Percentiles rank a stretch among this genome's conserved stretches.
phyloP scores from a whole-genome alignment of 2,113 vertebrate genomes.

The Strigops habroptila region DNA sequence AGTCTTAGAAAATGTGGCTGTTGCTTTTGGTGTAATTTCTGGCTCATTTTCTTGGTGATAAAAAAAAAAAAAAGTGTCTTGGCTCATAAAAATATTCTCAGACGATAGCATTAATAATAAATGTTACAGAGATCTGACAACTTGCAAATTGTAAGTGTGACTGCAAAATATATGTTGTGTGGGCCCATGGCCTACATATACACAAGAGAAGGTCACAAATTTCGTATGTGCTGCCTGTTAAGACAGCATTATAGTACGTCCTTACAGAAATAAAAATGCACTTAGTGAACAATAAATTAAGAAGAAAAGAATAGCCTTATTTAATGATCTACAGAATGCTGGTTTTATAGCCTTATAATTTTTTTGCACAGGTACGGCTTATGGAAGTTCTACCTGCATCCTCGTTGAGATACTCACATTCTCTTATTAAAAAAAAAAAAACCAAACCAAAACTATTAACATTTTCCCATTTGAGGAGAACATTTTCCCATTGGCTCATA shows the following conservation, averaged over 20 bases:
- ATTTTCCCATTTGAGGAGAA: background rate
- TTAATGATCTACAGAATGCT: background rate
- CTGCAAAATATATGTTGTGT: background rate
- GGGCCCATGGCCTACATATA: background rate
- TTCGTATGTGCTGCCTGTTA: background rate
- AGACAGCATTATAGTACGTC: background rate
- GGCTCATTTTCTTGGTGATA: background rate
- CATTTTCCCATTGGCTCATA: background rate
- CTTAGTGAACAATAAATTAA: background rate
- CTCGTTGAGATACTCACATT: background rate
- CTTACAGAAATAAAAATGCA: background rate
- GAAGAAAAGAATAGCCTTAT: background rate
- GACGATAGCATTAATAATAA: background rate
- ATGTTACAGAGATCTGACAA: background rate
- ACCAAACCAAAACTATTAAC: background rate
- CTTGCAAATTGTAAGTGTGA: background rate
- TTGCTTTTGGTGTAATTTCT: background rate
- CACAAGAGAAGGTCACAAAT: background rate
- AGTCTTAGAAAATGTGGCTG: background rate
- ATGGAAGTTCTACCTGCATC: background rate
- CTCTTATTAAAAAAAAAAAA: background rate
- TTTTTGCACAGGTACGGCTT: background rate
- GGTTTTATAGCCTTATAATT: background rate
- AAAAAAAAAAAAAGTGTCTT: background rate
- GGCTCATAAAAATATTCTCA: background rate